A percentile compares a stretch with the other conserved stretches of the same genome.
phyloP scores from a whole-genome alignment of 2,797 vertebrate species.

The Ctenochaetus hawaiiensis region DNA sequence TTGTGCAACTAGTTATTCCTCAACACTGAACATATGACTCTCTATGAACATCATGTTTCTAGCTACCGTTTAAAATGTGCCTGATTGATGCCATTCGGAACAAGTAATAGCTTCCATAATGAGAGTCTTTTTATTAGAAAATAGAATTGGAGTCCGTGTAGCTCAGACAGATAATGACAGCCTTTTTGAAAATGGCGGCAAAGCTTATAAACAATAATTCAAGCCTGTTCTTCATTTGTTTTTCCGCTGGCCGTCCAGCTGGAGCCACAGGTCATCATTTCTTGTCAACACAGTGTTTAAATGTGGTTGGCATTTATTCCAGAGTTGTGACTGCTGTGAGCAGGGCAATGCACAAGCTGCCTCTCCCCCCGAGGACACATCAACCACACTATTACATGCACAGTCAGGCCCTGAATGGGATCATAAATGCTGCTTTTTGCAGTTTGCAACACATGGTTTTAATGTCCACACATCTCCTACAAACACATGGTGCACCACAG shows the following conservation, averaged over 20 bases:
- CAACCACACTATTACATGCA: slow-evolving; percentile 55
- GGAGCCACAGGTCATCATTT: slow-evolving; percentile 57
- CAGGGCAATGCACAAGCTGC: slow-evolving; percentile 27
- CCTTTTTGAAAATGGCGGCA: slow-evolving; percentile 25
- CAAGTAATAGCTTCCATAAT: slow-evolving; percentile 32
- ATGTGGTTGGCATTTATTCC: slow-evolving; percentile 47
- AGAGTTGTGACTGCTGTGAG: slow-evolving; percentile 45
- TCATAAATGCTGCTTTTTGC: slow-evolving; percentile 41
- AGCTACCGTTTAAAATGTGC: slow-evolving; percentile 11
- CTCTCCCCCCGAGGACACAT: slow-evolving; percentile 43
- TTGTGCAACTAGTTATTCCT: too few species aligned
- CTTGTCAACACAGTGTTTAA: slow-evolving; percentile 54
- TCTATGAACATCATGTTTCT: neutral
- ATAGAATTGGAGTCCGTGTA: slow-evolving; percentile 41
- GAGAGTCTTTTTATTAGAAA: slow-evolving; percentile 29
- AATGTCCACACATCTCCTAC: slow-evolving; percentile 4
- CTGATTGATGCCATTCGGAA: slow-evolving; percentile 26
- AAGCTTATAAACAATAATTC: slow-evolving; percentile 43
- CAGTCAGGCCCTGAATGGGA: slow-evolving; percentile 51
- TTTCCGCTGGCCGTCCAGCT: slow-evolving; percentile 18
- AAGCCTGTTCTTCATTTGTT: slow-evolving; percentile 53
- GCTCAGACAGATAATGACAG: slow-evolving; percentile 44
- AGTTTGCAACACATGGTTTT: slow-evolving; percentile 24
- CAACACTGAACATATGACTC: neutral
- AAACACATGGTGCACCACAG: neutral